Conservation (phyloP, 2,113 vertebrate species). For the Scartelaos histophorus region DNA sequence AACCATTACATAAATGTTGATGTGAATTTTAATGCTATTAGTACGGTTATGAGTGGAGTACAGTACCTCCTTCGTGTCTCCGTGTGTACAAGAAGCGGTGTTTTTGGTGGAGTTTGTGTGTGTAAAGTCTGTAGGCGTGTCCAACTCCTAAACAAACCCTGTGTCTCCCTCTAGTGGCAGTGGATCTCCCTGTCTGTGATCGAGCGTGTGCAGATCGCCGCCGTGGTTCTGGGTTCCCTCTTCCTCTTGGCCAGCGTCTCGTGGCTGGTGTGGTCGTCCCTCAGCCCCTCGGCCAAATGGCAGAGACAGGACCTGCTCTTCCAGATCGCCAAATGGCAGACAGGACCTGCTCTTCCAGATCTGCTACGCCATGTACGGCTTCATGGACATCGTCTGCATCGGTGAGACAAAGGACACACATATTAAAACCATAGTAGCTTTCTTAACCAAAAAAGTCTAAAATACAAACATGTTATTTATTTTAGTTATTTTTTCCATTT, state of each 20-base stretch:
- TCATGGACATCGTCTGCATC: conserved; percentile 91
- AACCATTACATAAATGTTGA: too few relatives aligned
- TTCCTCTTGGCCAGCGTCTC: conserved; percentile 88
- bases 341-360: conserved; percentile 91
- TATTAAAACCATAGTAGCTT: too few relatives aligned
- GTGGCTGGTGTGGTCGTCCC: conserved; percentile 88
- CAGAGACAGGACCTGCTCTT: conserved; percentile 89
- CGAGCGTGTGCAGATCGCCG: conserved; percentile 88
- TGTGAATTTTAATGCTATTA: too few relatives aligned
- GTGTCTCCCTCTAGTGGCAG: conserved; percentile 79
- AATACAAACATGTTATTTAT: too few relatives aligned
- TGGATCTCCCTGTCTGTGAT: conserved; percentile 87
- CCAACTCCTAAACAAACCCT: background rate
- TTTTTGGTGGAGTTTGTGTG: too few relatives aligned
- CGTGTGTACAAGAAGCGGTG: too few relatives aligned
- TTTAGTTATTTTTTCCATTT: background rate
- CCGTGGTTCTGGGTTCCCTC: conserved; percentile 86
- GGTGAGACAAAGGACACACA: conserved; percentile 73
- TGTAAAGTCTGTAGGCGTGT: too few relatives aligned
- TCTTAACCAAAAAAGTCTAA: too few relatives aligned
- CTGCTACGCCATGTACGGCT: conserved; percentile 91
- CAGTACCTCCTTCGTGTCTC: too few relatives aligned
- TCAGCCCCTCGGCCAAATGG: conserved; percentile 89
- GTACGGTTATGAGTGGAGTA: too few relatives aligned
- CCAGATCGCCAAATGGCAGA: conserved; percentile 90